Base-by-base conservation (phyloP, 2,113 vertebrate genomes). In the Zootoca vivipara region DNA sequence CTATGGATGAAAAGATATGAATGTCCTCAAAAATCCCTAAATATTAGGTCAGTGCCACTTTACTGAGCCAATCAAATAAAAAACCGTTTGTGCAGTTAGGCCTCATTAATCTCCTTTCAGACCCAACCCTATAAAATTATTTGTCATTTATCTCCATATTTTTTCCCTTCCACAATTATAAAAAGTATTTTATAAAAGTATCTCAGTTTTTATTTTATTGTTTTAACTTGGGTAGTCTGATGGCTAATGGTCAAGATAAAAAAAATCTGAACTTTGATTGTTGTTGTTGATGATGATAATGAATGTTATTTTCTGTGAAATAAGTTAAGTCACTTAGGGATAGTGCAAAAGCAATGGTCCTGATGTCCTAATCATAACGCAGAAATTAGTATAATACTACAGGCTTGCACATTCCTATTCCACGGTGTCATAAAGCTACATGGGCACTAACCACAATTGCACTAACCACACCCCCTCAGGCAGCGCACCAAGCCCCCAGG, bases 91-190 rank as follows among this genome's bases (percentile, higher is more conserved):
- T 83, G n/a, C 26, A 79, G 40, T 46, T 87, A 73, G 64, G 62
- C 79, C 38, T 77, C 69, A 69, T 90, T 86, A 82, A 74, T 80
- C 75, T 62, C 9, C 82, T 38, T 56, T 84, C 64, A 24, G 28
- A 64, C 74, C 46, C 86, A 88, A 85, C 30, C 69, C 70, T 64
- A 58, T 42, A 81, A 73, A 22, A 65, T 20, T 75, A 77, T 20
- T 86, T 69, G 70, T 69, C 30, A 80, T 58, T 80, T 80, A 24
- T 5, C 26, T 30, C 16, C 64, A 28, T 13, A 9, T 58, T 38
- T n/a, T 58, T 3, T 15, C 12, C 15, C 3, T 30, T 12, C 52
- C 33, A 5, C 65, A n/a, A 28, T 10, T 40, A 77, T 80, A 70
- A 12, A 28, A 20, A 2, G 35, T 13, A 40, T 26, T 42, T 52